These are phyloP conservation scores for Abramis brama DNA, from an alignment of 2,113 vertebrate genomes.

Conservation along the genomic window DNA sequence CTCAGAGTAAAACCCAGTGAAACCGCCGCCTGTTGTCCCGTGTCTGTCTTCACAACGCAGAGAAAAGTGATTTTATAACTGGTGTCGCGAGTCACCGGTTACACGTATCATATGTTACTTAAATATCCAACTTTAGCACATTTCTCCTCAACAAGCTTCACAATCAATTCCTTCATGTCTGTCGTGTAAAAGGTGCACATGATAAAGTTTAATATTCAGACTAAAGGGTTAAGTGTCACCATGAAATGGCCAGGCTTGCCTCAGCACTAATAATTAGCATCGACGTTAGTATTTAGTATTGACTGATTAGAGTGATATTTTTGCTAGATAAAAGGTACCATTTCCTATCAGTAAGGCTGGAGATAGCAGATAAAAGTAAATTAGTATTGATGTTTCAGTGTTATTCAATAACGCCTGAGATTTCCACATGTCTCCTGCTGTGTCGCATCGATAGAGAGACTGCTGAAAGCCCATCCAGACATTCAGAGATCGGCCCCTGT, in stretches of 20 bases:
- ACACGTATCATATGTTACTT: too few species aligned
- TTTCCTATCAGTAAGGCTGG: not conserved
- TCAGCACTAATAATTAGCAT: not conserved
- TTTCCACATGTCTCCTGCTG: not conserved
- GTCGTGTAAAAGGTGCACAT: too few species aligned
- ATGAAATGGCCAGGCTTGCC: not conserved
- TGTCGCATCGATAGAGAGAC: not conserved
- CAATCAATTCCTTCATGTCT: too few species aligned
- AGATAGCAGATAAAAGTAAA: slow-evolving; percentile 6
- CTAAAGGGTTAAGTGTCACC: not conserved
- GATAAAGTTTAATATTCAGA: too few species aligned
- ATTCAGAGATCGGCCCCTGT: not conserved
- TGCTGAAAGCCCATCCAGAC: not conserved
- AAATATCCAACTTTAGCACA: too few species aligned
- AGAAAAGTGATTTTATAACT: too few species aligned
- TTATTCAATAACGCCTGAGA: slow-evolving; percentile 5
- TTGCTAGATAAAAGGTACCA: not conserved
- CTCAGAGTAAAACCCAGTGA: too few species aligned
- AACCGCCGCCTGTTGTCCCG: too few species aligned
- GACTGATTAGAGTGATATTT: not conserved
- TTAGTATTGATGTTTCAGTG: slow-evolving; percentile 29
- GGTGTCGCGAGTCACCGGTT: too few species aligned
- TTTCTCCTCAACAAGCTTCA: too few species aligned
- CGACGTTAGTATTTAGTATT: slow-evolving; percentile 1
- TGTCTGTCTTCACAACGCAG: too few species aligned